phyloP scores from a whole-genome alignment of 2,888 invertebrate genomes.

The Resseliella maxima region DNA sequence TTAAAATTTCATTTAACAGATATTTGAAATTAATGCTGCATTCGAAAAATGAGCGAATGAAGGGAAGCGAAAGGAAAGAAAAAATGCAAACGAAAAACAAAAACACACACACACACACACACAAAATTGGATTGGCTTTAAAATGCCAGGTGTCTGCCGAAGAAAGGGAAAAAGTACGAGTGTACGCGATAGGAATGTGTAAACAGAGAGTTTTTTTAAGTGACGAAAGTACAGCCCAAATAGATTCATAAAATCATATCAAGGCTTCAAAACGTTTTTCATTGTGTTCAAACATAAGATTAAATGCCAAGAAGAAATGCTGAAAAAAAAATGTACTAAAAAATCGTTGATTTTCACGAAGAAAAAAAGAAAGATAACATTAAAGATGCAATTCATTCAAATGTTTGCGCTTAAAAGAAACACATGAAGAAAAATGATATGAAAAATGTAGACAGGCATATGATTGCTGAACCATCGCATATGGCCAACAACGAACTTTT shows the following conservation, averaged over 20 bases:
- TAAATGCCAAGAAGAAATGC: neutral
- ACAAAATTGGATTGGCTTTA: neutral
- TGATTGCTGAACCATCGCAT: neutral
- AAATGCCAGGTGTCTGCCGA: neutral
- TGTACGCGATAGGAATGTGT: neutral
- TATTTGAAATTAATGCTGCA: too few relatives aligned
- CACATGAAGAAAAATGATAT: neutral
- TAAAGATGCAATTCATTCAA: neutral
- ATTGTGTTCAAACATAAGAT: neutral
- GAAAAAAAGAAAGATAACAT: neutral
- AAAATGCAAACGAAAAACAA: neutral
- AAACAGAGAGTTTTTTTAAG: neutral
- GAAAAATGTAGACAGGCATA: neutral
- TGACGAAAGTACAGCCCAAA: neutral
- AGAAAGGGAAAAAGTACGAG: neutral
- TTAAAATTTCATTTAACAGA: too few relatives aligned
- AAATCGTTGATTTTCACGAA: neutral
- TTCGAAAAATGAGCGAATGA: too few relatives aligned
- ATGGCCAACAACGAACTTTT: neutral
- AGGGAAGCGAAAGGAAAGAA: neutral
- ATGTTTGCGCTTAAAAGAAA: neutral
- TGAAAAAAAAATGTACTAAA: too few relatives aligned
- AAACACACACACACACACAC: neutral
- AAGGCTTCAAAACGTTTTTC: neutral
- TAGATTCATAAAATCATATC: conserved; percentile 26